These are phyloP conservation scores for Scrobipalpa atriplicella DNA, from an alignment of 2,888 invertebrate species.

Conservation along the genomic window DNA sequence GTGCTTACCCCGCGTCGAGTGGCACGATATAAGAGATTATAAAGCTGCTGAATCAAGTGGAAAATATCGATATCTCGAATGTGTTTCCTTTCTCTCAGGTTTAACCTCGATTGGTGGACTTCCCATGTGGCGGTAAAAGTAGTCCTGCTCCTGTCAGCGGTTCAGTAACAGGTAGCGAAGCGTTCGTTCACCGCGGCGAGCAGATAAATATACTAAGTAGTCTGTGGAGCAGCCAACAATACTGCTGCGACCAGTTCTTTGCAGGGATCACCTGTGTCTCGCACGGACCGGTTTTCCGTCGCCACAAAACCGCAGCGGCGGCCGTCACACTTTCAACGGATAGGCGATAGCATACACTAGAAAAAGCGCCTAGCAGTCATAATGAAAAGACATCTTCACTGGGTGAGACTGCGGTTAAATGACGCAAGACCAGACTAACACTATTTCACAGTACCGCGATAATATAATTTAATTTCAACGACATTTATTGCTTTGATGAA, in stretches of 20 bases:
- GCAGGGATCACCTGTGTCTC: conserved; percentile 69
- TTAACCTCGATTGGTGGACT: conserved; percentile 19
- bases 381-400: neutral
- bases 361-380: neutral
- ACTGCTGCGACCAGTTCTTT: conserved; percentile 62
- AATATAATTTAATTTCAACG: neutral
- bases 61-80: neutral
- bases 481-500: neutral
- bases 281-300: conserved; percentile 62
- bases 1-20: conserved; percentile 22
- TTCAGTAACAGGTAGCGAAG: conserved; percentile 3
- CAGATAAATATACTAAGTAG: conserved; percentile 11
- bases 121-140: conserved; percentile 51
- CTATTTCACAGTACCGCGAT: neutral
- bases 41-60: neutral
- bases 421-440: too few species aligned
- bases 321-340: conserved; percentile 59
- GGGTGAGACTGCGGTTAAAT: neutral
- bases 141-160: conserved; percentile 43
- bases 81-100: conserved; percentile 20
- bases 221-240: conserved; percentile 48
- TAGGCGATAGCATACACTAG: conserved; percentile 28
- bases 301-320: conserved; percentile 64
- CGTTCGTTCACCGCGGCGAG: conserved; percentile 41
- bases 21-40: conserved; percentile 18